Conservation (phyloP, 2,888 invertebrate species). For the Bruchidius siliquastri region DNA sequence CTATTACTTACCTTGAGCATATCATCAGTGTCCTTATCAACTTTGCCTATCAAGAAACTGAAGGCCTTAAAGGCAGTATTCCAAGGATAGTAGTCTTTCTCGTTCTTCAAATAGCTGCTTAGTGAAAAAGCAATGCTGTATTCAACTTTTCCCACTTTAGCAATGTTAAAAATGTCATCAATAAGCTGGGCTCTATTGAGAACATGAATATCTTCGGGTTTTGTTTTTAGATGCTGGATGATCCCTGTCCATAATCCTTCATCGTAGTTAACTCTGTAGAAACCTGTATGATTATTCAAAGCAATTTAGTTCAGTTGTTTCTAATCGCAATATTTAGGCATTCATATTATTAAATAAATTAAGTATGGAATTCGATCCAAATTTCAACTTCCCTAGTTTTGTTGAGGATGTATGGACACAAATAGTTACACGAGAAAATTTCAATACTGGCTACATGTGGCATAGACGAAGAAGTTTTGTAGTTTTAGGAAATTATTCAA, state of each 20-base stretch:
- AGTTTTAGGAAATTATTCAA: no score
- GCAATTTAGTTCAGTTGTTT: no score
- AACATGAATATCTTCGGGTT: constrained; percentile 54
- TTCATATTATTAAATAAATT: no score
- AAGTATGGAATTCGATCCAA: no score
- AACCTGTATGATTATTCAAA: constrained; percentile 49
- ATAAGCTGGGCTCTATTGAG: constrained; percentile 72
- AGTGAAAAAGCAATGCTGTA: constrained; percentile 63
- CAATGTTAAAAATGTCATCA: constrained; percentile 74
- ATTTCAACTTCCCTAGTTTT: no score
- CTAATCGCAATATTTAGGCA: no score
- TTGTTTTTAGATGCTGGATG: constrained; percentile 40
- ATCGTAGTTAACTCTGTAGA: constrained; percentile 65
- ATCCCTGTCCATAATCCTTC: constrained; percentile 54
- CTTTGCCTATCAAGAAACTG: constrained; percentile 29
- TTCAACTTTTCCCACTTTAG: constrained; percentile 58
- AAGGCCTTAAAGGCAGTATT: constrained; percentile 55
- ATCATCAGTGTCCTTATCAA: constrained; percentile 16
- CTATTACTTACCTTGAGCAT: constrained; percentile 18
- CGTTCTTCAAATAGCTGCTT: constrained; percentile 63
- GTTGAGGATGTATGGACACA: no score
- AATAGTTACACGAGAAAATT: no score
- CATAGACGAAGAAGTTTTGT: no score
- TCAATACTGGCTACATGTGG: no score
- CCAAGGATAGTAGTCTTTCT: constrained; percentile 77